Evolutionary conservation across 2,797 vertebrate species (phyloP), one percentile per base, ranked within the genome.

Genomic region (Zonotrichia albicollis): DNA sequence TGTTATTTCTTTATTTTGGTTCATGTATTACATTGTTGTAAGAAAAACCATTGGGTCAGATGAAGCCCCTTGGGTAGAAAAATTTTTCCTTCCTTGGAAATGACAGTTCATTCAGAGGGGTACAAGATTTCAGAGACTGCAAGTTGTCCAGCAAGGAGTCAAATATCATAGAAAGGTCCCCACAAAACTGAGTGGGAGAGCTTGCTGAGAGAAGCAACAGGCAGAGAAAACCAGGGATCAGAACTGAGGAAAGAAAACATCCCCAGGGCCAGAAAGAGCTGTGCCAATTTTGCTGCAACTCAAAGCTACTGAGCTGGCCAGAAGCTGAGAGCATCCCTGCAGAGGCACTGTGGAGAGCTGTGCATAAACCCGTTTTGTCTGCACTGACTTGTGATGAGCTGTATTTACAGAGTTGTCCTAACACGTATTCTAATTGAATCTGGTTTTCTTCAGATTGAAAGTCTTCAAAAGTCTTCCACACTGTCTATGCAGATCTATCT

Each of bases 251-350:
- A 62, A 73, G 38, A 84, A 81, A 87, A 66, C 29, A 48, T 84
- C 67, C 84, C 36, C n/a, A 82, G 77, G 55, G 92, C 53, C 42
- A 51, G 48, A 60, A 46, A 66, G 26, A 46, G 6, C 78, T 80
- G 40, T 73, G 78, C 87, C 95, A 95, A 89, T 60, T 93, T 60
- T 94, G 26, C 65, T 92, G 57, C 38, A 87, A 16, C 84, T 76
- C 16, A n/a, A 73, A 89, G 55, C 91, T 94, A 94, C 89, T 74
- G 84, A 92, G 67, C 72, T 95, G 94, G 74, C 89, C 85, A 67
- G 81, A 74, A 94, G 30, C 60, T 90, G 64, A 92, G 71, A 92
- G 71, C 60, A 84, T 46, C 87, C 87, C 90, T 92, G 75, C 74
- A 67, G 91, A 90, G 92, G 11, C 51, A 42, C 68, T 60, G 60